Evolutionary conservation across 2,888 invertebrate genomes (phyloP), one percentile per base, ranked within the genome.

Genomic region (Opisthograptis luteolata): DNA sequence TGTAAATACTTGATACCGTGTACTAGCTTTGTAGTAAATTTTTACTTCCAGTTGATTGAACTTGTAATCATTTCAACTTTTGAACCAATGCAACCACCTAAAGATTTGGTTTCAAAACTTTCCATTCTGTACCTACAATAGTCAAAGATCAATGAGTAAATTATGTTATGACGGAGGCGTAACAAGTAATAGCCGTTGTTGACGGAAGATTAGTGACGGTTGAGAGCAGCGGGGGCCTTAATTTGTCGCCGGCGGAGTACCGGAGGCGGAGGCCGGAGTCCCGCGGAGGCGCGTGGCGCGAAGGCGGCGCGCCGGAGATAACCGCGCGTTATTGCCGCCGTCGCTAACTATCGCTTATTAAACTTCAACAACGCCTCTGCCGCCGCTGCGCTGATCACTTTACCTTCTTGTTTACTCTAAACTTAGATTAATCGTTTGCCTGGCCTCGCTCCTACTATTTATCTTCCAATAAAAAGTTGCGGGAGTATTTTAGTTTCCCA

Each of bases 271-370:
- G 24, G 17, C 39, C 20, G 41, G 41, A 19, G 42, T 32, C 30
- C 36, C 22, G 47, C 46, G 14, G 43, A 17, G 52, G 45, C 51
- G 42, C 42, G 42, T 37, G 47, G 20, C 35, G 48, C 46, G 10
- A 25, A 10, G 45, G 49, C 43, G 43, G 52, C 58, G 45, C 48
- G 43, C 85, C 88, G 87, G 87, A 88, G 85, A 87, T 88, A 82
- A 87, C 83, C 73, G 80, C 72, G 74, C 83, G 81, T 87, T 87
- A 85, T 85, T 85, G 85, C 83, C 79, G 74, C 71, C 73, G 66
- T 71, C 79, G 81, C 84, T 81, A 85, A 87, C 89, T 85, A 87
- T 84, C 84, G 86, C 85, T 88, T 89, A 90, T 90, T 89, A 90
- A 90, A 90, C 87, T 89, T 85, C 79, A 85, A 87, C 88, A 86